phyloP scores from a whole-genome alignment of 2,888 invertebrate genomes.

The Tipula lateralis region DNA sequence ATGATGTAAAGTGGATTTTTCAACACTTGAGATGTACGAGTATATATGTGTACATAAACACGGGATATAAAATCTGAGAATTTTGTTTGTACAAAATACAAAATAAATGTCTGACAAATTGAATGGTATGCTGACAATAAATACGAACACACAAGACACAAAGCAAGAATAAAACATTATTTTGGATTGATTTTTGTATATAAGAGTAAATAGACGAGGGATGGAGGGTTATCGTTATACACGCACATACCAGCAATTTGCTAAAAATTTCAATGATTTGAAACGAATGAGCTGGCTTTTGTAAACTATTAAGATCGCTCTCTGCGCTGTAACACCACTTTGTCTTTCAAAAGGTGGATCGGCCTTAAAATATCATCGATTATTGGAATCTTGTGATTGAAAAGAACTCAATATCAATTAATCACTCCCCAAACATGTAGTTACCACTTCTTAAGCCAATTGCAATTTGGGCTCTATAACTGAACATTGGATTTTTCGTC shows the following conservation, averaged over 20 bases:
- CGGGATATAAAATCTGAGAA: not conserved
- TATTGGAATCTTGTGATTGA: too few species aligned
- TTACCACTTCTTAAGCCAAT: too few species aligned
- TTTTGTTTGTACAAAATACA: not conserved
- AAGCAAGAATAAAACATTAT: not conserved
- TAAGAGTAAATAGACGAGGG: not conserved
- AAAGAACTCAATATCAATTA: too few species aligned
- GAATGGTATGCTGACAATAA: not conserved
- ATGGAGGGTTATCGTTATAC: not conserved
- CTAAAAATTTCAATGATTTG: too few species aligned
- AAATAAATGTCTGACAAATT: not conserved
- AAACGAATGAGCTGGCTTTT: too few species aligned
- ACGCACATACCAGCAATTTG: not conserved
- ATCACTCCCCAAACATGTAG: too few species aligned
- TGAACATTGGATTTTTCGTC: too few species aligned
- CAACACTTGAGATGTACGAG: not conserved
- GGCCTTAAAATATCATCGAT: too few species aligned
- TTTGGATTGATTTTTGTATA: not conserved
- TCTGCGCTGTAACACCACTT: too few species aligned
- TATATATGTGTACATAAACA: not conserved
- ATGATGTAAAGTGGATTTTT: conserved; percentile 1
- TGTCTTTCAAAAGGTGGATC: too few species aligned
- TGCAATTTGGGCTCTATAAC: too few species aligned
- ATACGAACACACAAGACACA: not conserved
- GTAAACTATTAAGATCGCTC: too few species aligned